Conservation (phyloP, 2,888 invertebrate genomes). For the Phalera bucephala region DNA sequence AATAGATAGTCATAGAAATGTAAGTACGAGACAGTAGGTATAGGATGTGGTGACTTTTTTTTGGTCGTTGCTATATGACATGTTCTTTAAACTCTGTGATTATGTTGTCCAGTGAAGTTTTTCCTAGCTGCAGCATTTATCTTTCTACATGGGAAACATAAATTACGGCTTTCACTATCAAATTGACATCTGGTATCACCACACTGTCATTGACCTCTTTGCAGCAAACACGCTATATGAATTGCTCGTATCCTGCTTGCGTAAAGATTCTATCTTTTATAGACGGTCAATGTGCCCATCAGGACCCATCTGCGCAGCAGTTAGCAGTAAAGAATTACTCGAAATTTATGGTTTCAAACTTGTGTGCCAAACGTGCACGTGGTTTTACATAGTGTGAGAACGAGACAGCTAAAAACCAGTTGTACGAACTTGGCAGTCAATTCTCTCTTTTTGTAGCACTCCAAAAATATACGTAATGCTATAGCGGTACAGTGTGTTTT, state of each 20-base stretch:
- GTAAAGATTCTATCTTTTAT: constrained; percentile 41
- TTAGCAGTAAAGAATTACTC: no score
- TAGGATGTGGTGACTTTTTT: no score
- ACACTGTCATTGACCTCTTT: constrained; percentile 65
- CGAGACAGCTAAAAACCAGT: constrained; percentile 68
- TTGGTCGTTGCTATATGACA: no score
- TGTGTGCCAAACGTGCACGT: constrained; percentile 59
- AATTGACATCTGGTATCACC: constrained; percentile 33
- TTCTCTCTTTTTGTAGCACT: constrained; percentile 29
- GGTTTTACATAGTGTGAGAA: constrained; percentile 47
- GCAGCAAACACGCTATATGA: constrained; percentile 50
- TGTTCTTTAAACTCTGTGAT: no score
- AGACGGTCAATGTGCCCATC: constrained; percentile 39
- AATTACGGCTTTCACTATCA: constrained; percentile 16
- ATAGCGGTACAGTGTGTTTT: constrained; percentile 28
- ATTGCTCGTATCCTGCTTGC: constrained; percentile 65
- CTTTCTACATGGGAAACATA: constrained; percentile 3
- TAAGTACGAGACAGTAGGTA: no score
- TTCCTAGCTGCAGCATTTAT: no score
- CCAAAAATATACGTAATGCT: constrained; percentile 21
- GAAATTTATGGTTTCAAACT: constrained; percentile 25
- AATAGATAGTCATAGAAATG: no score
- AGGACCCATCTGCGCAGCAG: constrained; percentile 7
- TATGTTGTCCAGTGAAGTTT: no score
- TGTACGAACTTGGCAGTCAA: constrained; percentile 77